Evolutionary conservation across 2,888 invertebrate genomes (phyloP).

Genomic region (Augiades crinisus): DNA sequence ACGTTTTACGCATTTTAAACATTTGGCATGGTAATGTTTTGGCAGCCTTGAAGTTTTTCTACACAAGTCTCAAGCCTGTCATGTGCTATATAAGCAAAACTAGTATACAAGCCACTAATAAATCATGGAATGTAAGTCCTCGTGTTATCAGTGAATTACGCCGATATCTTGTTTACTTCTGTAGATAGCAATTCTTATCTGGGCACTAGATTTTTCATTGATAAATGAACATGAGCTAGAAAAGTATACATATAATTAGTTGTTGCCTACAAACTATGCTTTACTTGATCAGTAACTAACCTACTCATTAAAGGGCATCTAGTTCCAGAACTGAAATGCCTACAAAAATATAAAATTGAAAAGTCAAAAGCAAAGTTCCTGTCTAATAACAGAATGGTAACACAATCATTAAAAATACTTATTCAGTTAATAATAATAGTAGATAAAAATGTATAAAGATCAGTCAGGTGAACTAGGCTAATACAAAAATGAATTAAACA

Average conservation of each 20-base stretch:
- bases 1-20: background rate
- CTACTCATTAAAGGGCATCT: no score
- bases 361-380: no score
- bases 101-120: background rate
- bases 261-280: background rate
- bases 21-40: constrained; percentile 15
- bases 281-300: no score
- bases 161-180: constrained; percentile 12
- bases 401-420: no score
- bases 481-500: no score
- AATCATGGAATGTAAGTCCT: background rate
- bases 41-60: constrained; percentile 10
- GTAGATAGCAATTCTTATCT: constrained; percentile 16
- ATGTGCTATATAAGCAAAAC: background rate
- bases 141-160: constrained; percentile 2
- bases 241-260: background rate
- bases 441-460: background rate
- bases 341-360: no score
- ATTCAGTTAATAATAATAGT: no score
- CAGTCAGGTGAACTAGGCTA: no score
- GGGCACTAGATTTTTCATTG: constrained; percentile 17
- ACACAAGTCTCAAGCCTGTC: background rate
- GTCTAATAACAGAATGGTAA: no score
- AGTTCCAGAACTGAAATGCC: no score
- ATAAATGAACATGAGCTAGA: constrained; percentile 8